phyloP scores from a whole-genome alignment of 2,888 invertebrate genomes.

The Apotomis turbidana region DNA sequence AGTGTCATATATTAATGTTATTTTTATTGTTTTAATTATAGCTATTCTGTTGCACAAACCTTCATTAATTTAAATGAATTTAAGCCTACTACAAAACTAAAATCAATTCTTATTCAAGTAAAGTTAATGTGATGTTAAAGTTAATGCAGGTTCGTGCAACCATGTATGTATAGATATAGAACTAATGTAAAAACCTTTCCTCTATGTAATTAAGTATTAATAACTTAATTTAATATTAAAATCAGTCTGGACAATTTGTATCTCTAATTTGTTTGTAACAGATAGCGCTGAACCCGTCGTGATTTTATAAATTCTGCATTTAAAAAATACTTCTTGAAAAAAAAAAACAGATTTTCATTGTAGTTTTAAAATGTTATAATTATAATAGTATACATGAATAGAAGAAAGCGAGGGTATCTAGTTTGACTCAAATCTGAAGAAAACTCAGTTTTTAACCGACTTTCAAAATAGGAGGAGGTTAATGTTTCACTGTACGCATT shows the following conservation, averaged over 20 bases:
- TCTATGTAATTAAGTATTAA: conserved; percentile 15
- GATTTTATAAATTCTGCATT: no score
- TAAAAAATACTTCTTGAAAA: no score
- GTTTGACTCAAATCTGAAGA: no score
- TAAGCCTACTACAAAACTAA: no score
- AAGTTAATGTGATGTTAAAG: neutral
- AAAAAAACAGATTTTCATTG: no score
- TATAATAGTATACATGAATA: no score
- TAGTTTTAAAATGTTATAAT: no score
- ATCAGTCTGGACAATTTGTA: neutral
- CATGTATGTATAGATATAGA: conserved; percentile 13
- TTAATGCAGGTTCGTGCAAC: conserved; percentile 6
- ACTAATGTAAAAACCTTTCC: conserved; percentile 26
- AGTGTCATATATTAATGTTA: conserved; percentile 24
- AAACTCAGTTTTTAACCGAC: no score
- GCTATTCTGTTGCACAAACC: neutral
- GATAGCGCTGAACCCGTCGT: neutral
- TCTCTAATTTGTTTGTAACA: neutral
- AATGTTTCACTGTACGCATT: no score
- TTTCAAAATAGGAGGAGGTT: no score
- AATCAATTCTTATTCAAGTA: no score
- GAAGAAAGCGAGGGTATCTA: no score
- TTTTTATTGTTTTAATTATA: neutral
- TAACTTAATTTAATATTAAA: conserved; percentile 16
- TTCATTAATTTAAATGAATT: neutral